A percentile compares a stretch with the other conserved stretches of the same genome.
Evolutionary conservation across 2,797 vertebrate species (phyloP).

Genomic region (Gymnodraco acuticeps): DNA sequence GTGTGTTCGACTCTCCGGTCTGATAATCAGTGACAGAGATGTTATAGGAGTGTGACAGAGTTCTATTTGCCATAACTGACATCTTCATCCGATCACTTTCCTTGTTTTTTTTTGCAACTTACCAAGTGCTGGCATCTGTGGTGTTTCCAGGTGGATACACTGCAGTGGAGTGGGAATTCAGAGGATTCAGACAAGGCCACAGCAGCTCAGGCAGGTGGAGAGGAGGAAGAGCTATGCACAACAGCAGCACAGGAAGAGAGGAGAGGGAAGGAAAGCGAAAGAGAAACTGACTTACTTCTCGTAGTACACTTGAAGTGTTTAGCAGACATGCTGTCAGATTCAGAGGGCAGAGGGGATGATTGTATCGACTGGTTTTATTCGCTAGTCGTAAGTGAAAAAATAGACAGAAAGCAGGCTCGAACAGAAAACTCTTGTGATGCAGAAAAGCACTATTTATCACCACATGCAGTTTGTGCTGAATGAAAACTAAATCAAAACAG

Average conservation of each 20-base stretch:
- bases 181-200: slow-evolving; percentile 83
- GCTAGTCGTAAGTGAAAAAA: slow-evolving; percentile 56
- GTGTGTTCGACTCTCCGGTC: slow-evolving; percentile 66
- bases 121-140: slow-evolving; percentile 82
- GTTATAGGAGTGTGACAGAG: slow-evolving; percentile 81
- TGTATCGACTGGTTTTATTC: slow-evolving; percentile 71
- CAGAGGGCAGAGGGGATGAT: slow-evolving; percentile 70
- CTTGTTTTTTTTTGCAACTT: slow-evolving; percentile 65
- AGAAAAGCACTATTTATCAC: slow-evolving; percentile 64
- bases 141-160: slow-evolving; percentile 86
- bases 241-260: slow-evolving; percentile 37
- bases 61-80: slow-evolving; percentile 86
- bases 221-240: slow-evolving; percentile 68
- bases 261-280: slow-evolving; percentile 8
- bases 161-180: slow-evolving; percentile 83
- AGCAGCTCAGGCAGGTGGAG: slow-evolving; percentile 82
- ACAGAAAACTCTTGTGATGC: slow-evolving; percentile 47
- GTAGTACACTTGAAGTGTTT: slow-evolving; percentile 60
- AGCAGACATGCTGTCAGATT: slow-evolving; percentile 75
- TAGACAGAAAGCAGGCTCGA: slow-evolving; percentile 58
- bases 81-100: slow-evolving; percentile 84
- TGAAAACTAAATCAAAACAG: slow-evolving; percentile 54
- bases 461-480: slow-evolving; percentile 37
- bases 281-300: slow-evolving; percentile 45
- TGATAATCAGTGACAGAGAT: slow-evolving; percentile 83